Percentiles rank a stretch among this genome's conserved stretches.
Evolutionary conservation across 2,888 invertebrate genomes (phyloP).

Genomic region (Anthophora plumipes): DNA sequence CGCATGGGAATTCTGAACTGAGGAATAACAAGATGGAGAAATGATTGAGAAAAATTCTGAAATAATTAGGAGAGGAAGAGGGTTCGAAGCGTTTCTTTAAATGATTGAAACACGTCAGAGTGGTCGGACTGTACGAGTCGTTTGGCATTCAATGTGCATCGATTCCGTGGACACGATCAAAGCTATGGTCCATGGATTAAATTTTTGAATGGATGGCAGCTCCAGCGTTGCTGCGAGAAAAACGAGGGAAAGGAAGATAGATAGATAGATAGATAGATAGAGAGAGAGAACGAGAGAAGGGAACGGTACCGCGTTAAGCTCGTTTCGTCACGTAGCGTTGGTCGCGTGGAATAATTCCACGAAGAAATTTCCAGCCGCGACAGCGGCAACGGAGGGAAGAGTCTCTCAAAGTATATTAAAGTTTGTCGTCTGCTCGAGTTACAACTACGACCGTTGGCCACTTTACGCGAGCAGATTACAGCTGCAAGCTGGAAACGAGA

Average conservation of each 20-base stretch:
- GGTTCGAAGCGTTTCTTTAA: neutral
- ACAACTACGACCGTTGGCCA: conserved; percentile 7
- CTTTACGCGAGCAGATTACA: conserved; percentile 24
- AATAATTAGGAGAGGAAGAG: conserved; percentile 6
- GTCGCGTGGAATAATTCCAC: conserved; percentile 35
- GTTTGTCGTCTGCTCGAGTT: conserved; percentile 30
- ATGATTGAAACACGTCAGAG: conserved; percentile 21
- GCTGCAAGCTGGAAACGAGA: neutral
- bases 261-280: no score
- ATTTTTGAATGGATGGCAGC: conserved; percentile 3
- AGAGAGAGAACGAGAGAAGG: no score
- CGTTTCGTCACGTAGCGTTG: conserved; percentile 39
- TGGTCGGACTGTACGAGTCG: neutral
- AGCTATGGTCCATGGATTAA: neutral
- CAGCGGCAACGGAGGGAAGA: neutral
- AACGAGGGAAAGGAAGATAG: neutral
- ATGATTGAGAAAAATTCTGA: neutral
- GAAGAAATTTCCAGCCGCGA: conserved; percentile 20
- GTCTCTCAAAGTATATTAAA: conserved; percentile 41
- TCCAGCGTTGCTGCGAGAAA: neutral
- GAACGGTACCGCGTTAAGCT: neutral
- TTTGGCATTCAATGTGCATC: conserved; percentile 9
- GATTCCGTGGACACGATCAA: conserved; percentile 15
- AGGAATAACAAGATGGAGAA: neutral
- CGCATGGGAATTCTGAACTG: no score